Base-by-base conservation (phyloP, 2,113 vertebrate species). In the Gambusia holbrooki region DNA sequence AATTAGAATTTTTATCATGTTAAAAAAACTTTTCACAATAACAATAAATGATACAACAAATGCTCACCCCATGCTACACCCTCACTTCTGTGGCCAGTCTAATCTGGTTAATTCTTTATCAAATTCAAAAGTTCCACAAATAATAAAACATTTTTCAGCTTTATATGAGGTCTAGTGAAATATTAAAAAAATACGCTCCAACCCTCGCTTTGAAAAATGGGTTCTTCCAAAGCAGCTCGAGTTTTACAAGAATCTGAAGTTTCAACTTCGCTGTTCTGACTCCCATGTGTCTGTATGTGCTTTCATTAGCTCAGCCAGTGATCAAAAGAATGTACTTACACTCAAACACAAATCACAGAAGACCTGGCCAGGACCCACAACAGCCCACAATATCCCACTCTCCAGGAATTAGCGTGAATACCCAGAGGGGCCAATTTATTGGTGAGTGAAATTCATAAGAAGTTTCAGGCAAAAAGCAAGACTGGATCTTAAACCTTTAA, bases 381-480 rank as follows among this genome's bases (percentile, higher is more conserved):
- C 75, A 80, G 73, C 69, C 77, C 81, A 80, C 81, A 75, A 82
- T 85, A 84, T 82, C 68, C 83, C 65, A 69, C 87, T 90, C 87
- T 89, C 73, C 76, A 87, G 83, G 89, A 92, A 90, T 90, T 87
- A 92, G 84, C 74, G 81, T 51, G 70, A 91, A 91, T 86, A 76
- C 93, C 94, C 93, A 86, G 63, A 90, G 93, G 93, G 92, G 90
- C 90, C 92, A 94, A 94, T 94, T 94, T 95, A 93, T 90, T 80
- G 87, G 79, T 66, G 86, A 87, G 84, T 86, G 87, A 91, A 92
- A 92, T 93, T 87, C 84, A 90, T 88, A 93, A 84, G 84, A 93
- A 93, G 88, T 89, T 90, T 88, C 84, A 66, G 70, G 40, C 72
- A 45, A 83, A 86, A 76, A n/a, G 65, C 45, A 51, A 63, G 54